These are phyloP conservation scores for Eledone cirrhosa DNA, from an alignment of 2,888 invertebrate genomes.

Conservation along the genomic window DNA sequence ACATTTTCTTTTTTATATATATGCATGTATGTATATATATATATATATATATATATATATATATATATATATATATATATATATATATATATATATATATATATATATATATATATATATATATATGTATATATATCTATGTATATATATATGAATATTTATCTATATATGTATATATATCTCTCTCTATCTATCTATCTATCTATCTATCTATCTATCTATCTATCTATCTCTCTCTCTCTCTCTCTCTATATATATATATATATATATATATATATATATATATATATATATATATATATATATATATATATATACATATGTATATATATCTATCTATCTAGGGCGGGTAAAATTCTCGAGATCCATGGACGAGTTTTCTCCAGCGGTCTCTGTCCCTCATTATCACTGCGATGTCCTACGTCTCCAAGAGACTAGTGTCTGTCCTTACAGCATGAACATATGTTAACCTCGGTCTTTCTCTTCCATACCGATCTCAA, in stretches of 20 bases:
- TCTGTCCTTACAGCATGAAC: too few species aligned
- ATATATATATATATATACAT: constrained; percentile 2
- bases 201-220: background rate
- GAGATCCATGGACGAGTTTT: too few species aligned
- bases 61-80: background rate
- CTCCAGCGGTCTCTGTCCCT: too few species aligned
- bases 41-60: background rate
- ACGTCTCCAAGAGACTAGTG: too few species aligned
- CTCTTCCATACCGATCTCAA: too few species aligned
- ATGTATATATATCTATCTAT: too few species aligned
- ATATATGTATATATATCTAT: background rate
- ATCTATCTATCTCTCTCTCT: background rate
- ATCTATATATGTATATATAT: background rate
- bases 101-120: background rate
- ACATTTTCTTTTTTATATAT: too few species aligned
- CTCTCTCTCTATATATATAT: background rate
- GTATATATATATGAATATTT: background rate
- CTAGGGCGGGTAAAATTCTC: too few species aligned
- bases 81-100: background rate
- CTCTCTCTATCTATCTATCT: background rate
- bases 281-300: constrained; percentile 6
- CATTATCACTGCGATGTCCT: too few species aligned
- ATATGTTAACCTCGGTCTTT: too few species aligned
- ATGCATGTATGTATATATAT: background rate
- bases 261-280: constrained; percentile 6